A percentile compares a stretch with the other conserved stretches of the same genome.
Conservation (phyloP, 2,797 vertebrate species). For the Micromesistius poutassou region DNA sequence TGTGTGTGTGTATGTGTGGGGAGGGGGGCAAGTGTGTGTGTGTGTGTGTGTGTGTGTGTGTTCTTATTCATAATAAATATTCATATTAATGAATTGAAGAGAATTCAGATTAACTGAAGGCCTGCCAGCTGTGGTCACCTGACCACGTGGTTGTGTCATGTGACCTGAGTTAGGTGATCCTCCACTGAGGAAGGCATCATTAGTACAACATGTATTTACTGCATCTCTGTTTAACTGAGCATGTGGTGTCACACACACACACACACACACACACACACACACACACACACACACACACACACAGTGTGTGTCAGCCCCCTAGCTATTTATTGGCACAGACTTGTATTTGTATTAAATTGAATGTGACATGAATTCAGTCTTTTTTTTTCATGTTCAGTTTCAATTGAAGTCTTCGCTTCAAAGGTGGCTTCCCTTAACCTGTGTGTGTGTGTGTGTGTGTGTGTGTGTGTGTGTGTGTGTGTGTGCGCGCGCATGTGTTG, state of each 20-base stretch:
- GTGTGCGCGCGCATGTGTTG: not conserved
- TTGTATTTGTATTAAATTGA: not conserved
- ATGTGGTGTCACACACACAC: no score
- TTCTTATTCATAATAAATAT: not conserved
- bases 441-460: slow-evolving; percentile 12
- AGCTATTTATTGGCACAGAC: no score
- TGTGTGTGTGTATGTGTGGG: not conserved
- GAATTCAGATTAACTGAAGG: not conserved
- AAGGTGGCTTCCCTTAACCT: not conserved
- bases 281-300: no score
- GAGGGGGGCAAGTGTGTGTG: no score
- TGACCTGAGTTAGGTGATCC: not conserved
- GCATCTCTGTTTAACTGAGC: no score
- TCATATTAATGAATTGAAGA: not conserved
- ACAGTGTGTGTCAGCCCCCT: no score
- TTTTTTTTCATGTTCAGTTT: no score
- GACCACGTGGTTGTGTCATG: not conserved
- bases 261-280: no score
- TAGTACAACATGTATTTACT: not conserved
- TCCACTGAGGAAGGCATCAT: not conserved
- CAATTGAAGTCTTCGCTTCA: not conserved
- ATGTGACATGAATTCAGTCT: not conserved
- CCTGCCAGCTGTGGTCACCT: not conserved
- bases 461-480: slow-evolving; percentile 8
- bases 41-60: not conserved